Evolutionary conservation across 2,797 vertebrate species (phyloP).

Genomic region (Percopsis omiscomaycus): DNA sequence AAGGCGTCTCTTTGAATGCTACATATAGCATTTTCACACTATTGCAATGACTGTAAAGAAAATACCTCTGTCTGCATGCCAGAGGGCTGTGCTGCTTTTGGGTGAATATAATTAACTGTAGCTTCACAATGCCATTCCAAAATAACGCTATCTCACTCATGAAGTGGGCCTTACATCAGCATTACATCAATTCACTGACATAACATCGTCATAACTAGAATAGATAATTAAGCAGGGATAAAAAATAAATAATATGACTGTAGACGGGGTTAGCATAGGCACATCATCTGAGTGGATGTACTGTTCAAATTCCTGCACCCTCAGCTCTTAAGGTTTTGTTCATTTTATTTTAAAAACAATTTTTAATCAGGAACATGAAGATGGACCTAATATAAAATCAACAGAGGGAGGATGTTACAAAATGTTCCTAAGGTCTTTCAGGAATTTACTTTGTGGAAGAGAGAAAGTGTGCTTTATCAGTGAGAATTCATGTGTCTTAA

Average conservation of each 20-base stretch:
- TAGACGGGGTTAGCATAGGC: slow-evolving; percentile 69
- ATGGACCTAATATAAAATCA: slow-evolving; percentile 56
- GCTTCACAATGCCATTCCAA: slow-evolving; percentile 72
- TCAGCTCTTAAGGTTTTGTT: slow-evolving; percentile 55
- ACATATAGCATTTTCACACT: slow-evolving; percentile 74
- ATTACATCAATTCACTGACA: slow-evolving; percentile 52
- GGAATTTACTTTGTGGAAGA: slow-evolving; percentile 67
- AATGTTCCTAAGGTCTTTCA: slow-evolving; percentile 74
- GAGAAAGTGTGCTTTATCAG: slow-evolving; percentile 63
- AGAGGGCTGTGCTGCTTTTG: slow-evolving; percentile 77
- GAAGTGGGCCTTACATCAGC: slow-evolving; percentile 48
- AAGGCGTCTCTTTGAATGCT: slow-evolving; percentile 63
- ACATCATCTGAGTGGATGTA: slow-evolving; percentile 62
- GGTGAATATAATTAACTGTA: slow-evolving; percentile 72
- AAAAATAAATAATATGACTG: slow-evolving; percentile 52
- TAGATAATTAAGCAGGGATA: slow-evolving; percentile 63
- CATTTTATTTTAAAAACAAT: slow-evolving; percentile 51
- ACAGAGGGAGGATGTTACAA: slow-evolving; percentile 52
- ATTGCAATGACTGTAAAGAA: slow-evolving; percentile 69
- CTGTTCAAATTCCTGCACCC: slow-evolving; percentile 59
- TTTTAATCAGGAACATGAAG: slow-evolving; percentile 72
- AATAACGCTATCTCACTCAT: slow-evolving; percentile 58
- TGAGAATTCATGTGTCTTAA: slow-evolving; percentile 77
- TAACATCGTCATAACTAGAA: slow-evolving; percentile 53
- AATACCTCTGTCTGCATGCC: slow-evolving; percentile 80